Conservation (phyloP, 2,797 vertebrate species). For the Enteromius fasciolatus region DNA sequence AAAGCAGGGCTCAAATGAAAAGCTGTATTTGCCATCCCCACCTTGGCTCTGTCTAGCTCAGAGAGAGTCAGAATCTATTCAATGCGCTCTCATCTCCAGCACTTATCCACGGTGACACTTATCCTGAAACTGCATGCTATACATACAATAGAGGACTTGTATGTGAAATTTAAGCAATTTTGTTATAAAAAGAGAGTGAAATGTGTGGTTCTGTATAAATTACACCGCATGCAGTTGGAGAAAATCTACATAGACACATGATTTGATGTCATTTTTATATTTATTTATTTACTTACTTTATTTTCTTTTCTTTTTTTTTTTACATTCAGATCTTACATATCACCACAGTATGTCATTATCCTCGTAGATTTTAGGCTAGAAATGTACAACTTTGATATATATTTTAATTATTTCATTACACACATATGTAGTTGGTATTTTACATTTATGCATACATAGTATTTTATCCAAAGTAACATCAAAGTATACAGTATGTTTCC, state of each 20-base stretch:
- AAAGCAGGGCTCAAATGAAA: slow-evolving; percentile 57
- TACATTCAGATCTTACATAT: background rate
- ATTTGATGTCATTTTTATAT: background rate
- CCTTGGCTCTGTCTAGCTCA: slow-evolving; percentile 41
- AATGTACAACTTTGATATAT: background rate
- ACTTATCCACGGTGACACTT: slow-evolving; percentile 41
- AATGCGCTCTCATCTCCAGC: slow-evolving; percentile 26
- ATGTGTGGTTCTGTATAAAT: background rate
- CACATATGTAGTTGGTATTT: background rate
- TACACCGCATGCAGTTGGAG: background rate
- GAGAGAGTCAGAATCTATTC: slow-evolving; percentile 23
- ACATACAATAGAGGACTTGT: slow-evolving; percentile 29
- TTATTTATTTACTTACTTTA: background rate
- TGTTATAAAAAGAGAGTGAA: slow-evolving; percentile 15
- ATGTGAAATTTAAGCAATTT: slow-evolving; percentile 18
- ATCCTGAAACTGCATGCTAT: slow-evolving; percentile 37
- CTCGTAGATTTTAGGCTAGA: background rate
- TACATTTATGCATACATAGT: background rate
- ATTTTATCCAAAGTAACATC: background rate
- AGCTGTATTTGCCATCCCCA: slow-evolving; percentile 53
- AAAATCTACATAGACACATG: background rate
- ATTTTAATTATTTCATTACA: background rate
- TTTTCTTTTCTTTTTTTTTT: background rate
- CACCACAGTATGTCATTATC: background rate
- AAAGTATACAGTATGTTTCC: background rate